A percentile compares a stretch with the other conserved stretches of the same genome.
Conservation (phyloP, 2,797 vertebrate genomes). For the Phoeniculus purpureus region DNA sequence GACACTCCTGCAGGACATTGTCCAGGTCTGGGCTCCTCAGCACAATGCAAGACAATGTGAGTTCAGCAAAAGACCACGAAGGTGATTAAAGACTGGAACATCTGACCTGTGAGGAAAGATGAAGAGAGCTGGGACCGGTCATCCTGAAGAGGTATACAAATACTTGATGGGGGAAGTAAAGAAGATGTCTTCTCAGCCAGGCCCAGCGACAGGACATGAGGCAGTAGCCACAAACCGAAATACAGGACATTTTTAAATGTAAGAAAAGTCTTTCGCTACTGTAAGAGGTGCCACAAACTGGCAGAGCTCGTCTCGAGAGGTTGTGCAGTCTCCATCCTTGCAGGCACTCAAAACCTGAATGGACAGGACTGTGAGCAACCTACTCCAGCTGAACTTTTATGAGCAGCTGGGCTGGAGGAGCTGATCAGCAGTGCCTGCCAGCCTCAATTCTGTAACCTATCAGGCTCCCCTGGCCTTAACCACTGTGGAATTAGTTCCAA, state of each 20-base stretch:
- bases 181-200: not conserved
- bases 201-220: not conserved
- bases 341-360: not conserved
- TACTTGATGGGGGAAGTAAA: not conserved
- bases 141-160: not conserved
- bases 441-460: not conserved
- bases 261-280: not conserved
- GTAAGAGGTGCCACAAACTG: not conserved
- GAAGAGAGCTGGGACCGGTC: not conserved
- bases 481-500: not conserved
- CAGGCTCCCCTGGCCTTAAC: not conserved
- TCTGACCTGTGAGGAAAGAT: not conserved
- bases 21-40: not conserved
- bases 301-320: not conserved
- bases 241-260: not conserved
- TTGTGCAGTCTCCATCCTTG: not conserved
- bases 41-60: not conserved
- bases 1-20: not conserved
- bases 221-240: not conserved
- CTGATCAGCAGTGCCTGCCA: rapidly evolving
- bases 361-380: rapidly evolving
- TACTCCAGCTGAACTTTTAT: not conserved
- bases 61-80: not conserved
- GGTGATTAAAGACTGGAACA: not conserved
- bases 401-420: not conserved